Conservation (phyloP, 2,888 invertebrate species). For the Poecilobothrus nobilitatus region DNA sequence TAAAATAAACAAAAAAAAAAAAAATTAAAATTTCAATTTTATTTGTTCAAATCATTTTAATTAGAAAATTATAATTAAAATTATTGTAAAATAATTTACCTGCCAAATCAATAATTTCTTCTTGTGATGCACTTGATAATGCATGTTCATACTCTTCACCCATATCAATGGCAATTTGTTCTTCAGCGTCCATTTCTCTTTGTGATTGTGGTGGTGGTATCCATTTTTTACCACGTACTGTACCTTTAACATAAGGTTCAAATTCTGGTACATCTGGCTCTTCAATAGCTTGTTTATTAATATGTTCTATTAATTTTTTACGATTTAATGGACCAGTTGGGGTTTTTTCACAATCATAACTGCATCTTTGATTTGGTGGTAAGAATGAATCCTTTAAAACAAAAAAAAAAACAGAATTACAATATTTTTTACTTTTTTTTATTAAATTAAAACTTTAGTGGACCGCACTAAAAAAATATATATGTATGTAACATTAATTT, state of each 20-base stretch:
- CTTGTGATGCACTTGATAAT: constrained; percentile 78
- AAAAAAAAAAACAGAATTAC: constrained; percentile 11
- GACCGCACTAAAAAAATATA: too few species aligned
- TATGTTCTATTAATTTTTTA: constrained; percentile 89
- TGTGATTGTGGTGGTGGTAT: constrained; percentile 65
- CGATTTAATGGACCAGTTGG: constrained; percentile 94
- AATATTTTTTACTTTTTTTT: too few species aligned
- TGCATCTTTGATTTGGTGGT: constrained; percentile 91
- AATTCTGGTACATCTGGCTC: constrained; percentile 95
- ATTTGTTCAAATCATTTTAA: too few species aligned
- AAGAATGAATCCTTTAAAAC: constrained; percentile 83
- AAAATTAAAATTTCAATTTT: constrained; percentile 12
- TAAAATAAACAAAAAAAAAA: constrained; percentile 37
- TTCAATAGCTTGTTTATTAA: constrained; percentile 96
- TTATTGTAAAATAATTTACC: constrained; percentile 41
- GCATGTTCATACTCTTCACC: constrained; percentile 92
- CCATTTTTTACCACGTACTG: constrained; percentile 88
- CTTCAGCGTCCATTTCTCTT: constrained; percentile 72
- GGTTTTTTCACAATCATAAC: constrained; percentile 91
- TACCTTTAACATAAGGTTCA: constrained; percentile 87
- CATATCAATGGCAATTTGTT: constrained; percentile 86
- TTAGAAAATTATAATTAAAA: constrained; percentile 9
- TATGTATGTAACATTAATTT: too few species aligned
- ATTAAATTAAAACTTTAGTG: neutral
- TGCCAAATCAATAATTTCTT: constrained; percentile 97